Evolutionary conservation across 2,888 invertebrate species (phyloP).

Genomic region (Listrodromus nycthemerus): DNA sequence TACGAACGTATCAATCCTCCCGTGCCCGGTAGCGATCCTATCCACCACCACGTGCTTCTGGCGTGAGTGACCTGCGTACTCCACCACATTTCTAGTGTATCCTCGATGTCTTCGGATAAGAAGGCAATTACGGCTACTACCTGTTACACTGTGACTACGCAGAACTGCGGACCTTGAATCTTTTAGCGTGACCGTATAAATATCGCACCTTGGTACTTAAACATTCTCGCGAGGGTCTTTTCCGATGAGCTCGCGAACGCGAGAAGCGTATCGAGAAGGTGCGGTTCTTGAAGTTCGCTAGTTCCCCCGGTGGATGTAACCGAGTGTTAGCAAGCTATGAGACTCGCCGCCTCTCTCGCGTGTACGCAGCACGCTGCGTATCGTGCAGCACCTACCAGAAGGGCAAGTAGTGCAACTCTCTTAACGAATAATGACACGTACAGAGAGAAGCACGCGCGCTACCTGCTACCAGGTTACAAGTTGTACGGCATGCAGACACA

Average conservation of each 20-base stretch:
- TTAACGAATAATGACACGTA: slow-evolving; percentile 77
- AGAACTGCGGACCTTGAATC: slow-evolving; percentile 22
- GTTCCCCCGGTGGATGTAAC: slow-evolving; percentile 48
- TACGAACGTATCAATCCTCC: neutral
- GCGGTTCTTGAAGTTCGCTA: slow-evolving; percentile 28
- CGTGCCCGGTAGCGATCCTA: neutral
- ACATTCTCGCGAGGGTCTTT: slow-evolving; percentile 50
- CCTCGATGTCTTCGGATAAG: slow-evolving; percentile 32
- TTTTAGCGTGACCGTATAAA: slow-evolving; percentile 43
- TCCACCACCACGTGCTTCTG: neutral
- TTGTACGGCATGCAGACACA: slow-evolving; percentile 60
- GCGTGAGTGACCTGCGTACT: neutral
- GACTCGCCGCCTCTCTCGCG: slow-evolving; percentile 45
- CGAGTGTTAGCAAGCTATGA: slow-evolving; percentile 59
- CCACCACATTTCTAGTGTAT: slow-evolving; percentile 1
- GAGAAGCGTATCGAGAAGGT: slow-evolving; percentile 36
- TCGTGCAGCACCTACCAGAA: slow-evolving; percentile 20
- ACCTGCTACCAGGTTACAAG: slow-evolving; percentile 68
- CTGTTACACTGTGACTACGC: slow-evolving; percentile 10
- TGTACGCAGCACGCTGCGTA: slow-evolving; percentile 1
- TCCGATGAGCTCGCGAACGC: slow-evolving; percentile 58
- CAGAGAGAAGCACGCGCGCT: slow-evolving; percentile 74
- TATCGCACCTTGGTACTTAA: slow-evolving; percentile 41
- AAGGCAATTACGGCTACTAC: slow-evolving; percentile 37
- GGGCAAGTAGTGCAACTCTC: slow-evolving; percentile 57